phyloP scores from a whole-genome alignment of 2,797 vertebrate genomes.

The Poeciliopsis gracilis region DNA sequence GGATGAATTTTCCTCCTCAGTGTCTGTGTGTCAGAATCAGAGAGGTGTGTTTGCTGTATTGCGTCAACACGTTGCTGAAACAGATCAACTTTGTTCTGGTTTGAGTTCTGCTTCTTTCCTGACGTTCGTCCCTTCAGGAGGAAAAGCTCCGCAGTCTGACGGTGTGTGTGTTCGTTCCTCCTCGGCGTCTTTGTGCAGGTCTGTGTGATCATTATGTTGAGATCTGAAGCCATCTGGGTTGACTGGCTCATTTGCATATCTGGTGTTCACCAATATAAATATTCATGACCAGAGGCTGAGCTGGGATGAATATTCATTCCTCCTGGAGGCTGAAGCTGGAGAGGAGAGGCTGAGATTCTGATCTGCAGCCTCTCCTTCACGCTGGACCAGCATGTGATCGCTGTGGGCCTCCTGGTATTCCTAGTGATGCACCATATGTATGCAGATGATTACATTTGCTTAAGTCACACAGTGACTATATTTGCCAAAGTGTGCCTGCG shows the following conservation, averaged over 20 bases:
- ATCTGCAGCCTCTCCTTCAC: slow-evolving; percentile 56
- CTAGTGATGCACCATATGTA: slow-evolving; percentile 27
- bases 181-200: slow-evolving; percentile 14
- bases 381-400: slow-evolving; percentile 40
- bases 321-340: slow-evolving; percentile 55
- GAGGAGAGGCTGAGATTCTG: slow-evolving; percentile 62
- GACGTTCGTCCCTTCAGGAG: slow-evolving; percentile 17
- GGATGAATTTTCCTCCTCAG: slow-evolving; percentile 1
- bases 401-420: slow-evolving; percentile 20
- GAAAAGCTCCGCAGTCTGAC: slow-evolving; percentile 19
- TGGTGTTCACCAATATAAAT: slow-evolving; percentile 71
- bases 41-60: slow-evolving; percentile 10
- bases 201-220: slow-evolving; percentile 67
- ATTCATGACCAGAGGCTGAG: slow-evolving; percentile 69
- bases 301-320: slow-evolving; percentile 71
- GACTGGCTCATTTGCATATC: slow-evolving; percentile 67
- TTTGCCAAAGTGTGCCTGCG: slow-evolving; percentile 19
- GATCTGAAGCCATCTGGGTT: slow-evolving; percentile 75
- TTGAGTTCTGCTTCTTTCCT: not conserved
- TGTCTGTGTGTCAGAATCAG: slow-evolving; percentile 10
- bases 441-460: slow-evolving; percentile 36
- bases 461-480: slow-evolving; percentile 23
- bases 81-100: not conserved
- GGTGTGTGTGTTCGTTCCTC: slow-evolving; percentile 5
- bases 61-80: not conserved